Conservation (phyloP, 2,797 vertebrate genomes). For the Sebastes oblongus region DNA sequence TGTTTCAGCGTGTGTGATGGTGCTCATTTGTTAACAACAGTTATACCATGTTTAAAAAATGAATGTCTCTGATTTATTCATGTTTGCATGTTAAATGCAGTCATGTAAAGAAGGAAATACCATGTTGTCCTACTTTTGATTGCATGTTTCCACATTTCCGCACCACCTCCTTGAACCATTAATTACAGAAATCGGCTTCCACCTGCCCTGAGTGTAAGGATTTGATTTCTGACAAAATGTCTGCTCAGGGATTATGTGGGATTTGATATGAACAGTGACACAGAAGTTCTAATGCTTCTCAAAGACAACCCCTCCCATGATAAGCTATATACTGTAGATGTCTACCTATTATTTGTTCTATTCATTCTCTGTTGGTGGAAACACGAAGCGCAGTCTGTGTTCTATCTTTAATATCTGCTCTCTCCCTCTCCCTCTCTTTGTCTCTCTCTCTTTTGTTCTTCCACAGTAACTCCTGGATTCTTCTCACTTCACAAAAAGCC, state of each 20-base stretch:
- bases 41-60: conserved; percentile 7
- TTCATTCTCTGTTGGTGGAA: conserved; percentile 50
- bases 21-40: neutral
- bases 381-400: conserved; percentile 37
- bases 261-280: conserved; percentile 66
- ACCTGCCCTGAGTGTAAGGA: conserved; percentile 47
- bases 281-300: conserved; percentile 54
- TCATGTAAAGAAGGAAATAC: neutral
- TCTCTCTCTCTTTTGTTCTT: conserved; percentile 58
- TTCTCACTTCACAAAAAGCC: conserved; percentile 63
- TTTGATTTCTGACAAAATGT: conserved; percentile 67
- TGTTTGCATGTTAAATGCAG: neutral
- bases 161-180: conserved; percentile 31
- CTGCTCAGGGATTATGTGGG: conserved; percentile 69
- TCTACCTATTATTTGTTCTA: conserved; percentile 63
- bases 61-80: conserved; percentile 2
- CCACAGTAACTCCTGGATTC: conserved; percentile 78
- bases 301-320: conserved; percentile 62
- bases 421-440: conserved; percentile 36
- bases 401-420: conserved; percentile 65
- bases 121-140: conserved; percentile 10
- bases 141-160: conserved; percentile 21
- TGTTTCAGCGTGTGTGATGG: neutral
- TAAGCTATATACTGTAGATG: conserved; percentile 51
- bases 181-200: conserved; percentile 51